These are phyloP conservation scores for Chrysoperla carnea DNA, from an alignment of 1,140 invertebrate species.

Conservation along the genomic window DNA sequence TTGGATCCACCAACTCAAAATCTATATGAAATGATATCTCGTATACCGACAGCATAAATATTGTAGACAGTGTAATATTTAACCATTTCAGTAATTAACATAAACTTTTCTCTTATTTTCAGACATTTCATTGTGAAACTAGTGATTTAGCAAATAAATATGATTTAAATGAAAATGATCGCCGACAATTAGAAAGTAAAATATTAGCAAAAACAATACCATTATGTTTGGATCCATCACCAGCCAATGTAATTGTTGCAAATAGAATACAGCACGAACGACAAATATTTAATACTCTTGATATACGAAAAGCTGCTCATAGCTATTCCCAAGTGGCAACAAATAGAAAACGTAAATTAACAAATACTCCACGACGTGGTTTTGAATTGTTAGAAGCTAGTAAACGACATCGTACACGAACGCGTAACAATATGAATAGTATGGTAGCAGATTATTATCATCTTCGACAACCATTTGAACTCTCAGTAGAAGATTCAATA, in stretches of 20 bases:
- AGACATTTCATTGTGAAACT: conserved; percentile 60
- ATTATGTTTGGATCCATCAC: conserved; percentile 73
- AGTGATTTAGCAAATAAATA: conserved; percentile 44
- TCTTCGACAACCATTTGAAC: no score
- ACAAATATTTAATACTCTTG: conserved; percentile 52
- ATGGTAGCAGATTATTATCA: no score
- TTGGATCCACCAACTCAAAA: no score
- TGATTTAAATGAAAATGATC: conserved; percentile 61
- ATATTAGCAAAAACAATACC: conserved; percentile 68
- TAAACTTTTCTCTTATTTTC: no score
- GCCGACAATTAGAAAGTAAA: conserved; percentile 60
- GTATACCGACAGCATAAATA: no score
- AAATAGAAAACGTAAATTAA: conserved; percentile 74
- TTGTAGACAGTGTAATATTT: no score
- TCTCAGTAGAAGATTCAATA: not conserved
- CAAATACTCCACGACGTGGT: conserved; percentile 59
- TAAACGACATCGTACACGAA: conserved; percentile 13
- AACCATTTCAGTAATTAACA: no score
- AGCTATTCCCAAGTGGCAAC: conserved; percentile 61
- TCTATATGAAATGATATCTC: no score
- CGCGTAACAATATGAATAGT: not conserved
- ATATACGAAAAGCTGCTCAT: conserved; percentile 52
- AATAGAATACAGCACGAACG: conserved; percentile 55
- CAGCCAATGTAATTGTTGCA: conserved; percentile 52
- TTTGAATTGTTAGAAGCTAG: conserved; percentile 53